These are phyloP conservation scores for Lytechinus variegatus DNA, from an alignment of 35 echinoderm and acorn worm species.

Conservation along the genomic window DNA sequence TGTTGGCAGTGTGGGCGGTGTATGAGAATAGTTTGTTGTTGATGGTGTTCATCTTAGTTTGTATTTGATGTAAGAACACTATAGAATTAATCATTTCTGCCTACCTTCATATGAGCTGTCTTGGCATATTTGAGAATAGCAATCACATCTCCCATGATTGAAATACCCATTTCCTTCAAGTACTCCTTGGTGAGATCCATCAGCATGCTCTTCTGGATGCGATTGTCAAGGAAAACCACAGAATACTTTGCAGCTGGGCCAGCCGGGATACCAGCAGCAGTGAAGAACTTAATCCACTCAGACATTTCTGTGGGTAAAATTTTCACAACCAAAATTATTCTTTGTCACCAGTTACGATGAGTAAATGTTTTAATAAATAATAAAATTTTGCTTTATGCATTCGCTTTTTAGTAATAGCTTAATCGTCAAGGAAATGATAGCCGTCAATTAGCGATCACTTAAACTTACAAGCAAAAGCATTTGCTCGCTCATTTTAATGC, in stretches of 20 bases:
- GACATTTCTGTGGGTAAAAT: slow-evolving; percentile 84
- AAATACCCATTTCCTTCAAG: slow-evolving; percentile 95
- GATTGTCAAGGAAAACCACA: slow-evolving; percentile 88
- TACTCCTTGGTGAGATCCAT: slow-evolving; percentile 97
- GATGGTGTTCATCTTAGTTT: no score
- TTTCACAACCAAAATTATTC: not conserved
- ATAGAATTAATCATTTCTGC: not conserved
- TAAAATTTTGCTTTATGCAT: no score
- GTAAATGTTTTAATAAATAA: no score
- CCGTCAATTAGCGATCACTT: no score
- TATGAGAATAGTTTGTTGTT: no score
- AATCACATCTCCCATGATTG: slow-evolving; percentile 95
- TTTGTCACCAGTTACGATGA: no score
- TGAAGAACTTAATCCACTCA: slow-evolving; percentile 96
- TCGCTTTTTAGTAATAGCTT: no score
- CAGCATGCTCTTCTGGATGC: slow-evolving; percentile 93
- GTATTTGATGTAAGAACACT: no score
- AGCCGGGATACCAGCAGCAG: slow-evolving; percentile 87
- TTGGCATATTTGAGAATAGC: slow-evolving; percentile 92
- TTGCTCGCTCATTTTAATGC: no score
- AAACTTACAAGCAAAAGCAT: no score
- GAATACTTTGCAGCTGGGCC: slow-evolving; percentile 93
- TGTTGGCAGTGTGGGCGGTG: no score
- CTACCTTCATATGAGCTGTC: slow-evolving; percentile 86
- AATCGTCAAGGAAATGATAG: no score